Evolutionary conservation across 2,797 vertebrate genomes (phyloP).

Genomic region (Muscicapa comitata): DNA sequence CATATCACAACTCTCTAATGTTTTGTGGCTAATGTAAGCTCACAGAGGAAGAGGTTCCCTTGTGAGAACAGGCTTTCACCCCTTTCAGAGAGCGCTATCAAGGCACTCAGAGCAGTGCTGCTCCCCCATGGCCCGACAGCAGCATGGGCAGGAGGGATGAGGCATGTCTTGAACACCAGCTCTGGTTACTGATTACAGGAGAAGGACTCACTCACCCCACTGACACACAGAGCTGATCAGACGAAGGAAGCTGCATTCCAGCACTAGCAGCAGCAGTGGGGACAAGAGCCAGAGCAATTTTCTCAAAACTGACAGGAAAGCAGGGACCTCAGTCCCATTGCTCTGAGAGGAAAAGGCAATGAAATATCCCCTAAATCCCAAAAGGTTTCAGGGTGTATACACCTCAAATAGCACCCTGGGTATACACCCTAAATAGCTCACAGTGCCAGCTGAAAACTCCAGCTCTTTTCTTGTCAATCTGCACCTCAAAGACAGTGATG

Average conservation of each 20-base stretch:
- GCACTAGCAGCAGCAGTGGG: not conserved
- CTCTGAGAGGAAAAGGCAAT: not conserved
- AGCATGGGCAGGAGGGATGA: not conserved
- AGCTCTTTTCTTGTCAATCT: not conserved
- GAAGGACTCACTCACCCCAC: conserved; percentile 20
- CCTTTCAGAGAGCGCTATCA: not conserved
- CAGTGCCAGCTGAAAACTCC: not conserved
- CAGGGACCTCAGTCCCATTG: not conserved
- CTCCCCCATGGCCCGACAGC: not conserved
- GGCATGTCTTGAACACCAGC: conserved; percentile 42
- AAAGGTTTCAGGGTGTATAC: not conserved
- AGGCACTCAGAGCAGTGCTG: accelerated
- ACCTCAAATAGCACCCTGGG: not conserved
- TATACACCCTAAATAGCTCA: not conserved
- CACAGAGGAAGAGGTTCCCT: not conserved
- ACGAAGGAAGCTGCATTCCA: not conserved
- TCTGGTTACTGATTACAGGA: conserved; percentile 41
- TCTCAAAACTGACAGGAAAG: not conserved
- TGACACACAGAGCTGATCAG: conserved; percentile 27
- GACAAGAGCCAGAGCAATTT: not conserved
- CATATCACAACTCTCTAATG: not conserved
- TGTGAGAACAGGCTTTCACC: not conserved
- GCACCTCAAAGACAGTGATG: not conserved
- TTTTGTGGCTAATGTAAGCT: not conserved
- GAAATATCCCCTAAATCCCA: not conserved